These are phyloP conservation scores for Xenops minutus DNA, from an alignment of 2,797 vertebrate genomes.

Conservation along the genomic window DNA sequence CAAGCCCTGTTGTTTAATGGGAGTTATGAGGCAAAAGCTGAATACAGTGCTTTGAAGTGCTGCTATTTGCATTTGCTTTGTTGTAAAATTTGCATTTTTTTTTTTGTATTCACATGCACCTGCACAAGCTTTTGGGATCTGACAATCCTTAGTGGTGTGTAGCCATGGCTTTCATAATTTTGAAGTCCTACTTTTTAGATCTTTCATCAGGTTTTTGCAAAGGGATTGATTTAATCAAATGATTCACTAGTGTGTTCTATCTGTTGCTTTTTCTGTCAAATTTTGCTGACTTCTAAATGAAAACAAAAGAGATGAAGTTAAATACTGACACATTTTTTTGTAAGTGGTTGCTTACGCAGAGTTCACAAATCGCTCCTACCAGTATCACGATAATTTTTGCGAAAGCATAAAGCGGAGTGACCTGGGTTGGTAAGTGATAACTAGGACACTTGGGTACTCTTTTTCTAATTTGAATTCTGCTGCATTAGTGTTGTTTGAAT, in stretches of 20 bases:
- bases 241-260: neutral
- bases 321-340: accelerated
- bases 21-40: neutral
- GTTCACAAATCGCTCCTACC: neutral
- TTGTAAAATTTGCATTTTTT: neutral
- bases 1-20: neutral
- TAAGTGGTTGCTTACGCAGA: neutral
- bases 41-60: neutral
- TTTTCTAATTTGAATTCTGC: neutral
- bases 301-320: neutral
- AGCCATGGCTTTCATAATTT: neutral
- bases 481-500: neutral
- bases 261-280: neutral
- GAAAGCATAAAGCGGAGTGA: neutral
- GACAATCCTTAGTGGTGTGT: neutral
- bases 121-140: neutral
- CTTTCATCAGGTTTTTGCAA: neutral
- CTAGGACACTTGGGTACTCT: neutral
- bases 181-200: neutral
- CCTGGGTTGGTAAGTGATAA: accelerated
- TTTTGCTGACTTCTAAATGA: neutral
- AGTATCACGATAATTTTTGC: neutral
- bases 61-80: neutral
- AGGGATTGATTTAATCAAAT: neutral
- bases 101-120: neutral